phyloP scores from a whole-genome alignment of 2,113 vertebrate species.

The Myotis yumanensis region DNA sequence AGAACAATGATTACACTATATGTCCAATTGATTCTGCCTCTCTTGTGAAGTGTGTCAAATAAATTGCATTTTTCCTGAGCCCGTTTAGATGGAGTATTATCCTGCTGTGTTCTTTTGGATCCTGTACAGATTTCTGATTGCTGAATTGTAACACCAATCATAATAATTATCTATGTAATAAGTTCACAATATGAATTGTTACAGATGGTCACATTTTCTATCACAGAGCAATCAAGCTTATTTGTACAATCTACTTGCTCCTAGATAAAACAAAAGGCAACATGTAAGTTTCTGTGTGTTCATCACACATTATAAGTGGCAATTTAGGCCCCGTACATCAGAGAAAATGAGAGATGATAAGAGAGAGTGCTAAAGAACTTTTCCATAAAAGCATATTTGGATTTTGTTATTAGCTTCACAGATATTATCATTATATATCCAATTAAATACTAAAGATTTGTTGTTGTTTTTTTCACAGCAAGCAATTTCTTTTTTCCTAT shows the following conservation, averaged over 20 bases:
- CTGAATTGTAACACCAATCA: constrained; percentile 73
- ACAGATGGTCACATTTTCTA: constrained; percentile 71
- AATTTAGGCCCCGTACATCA: constrained; percentile 56
- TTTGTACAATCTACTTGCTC: constrained; percentile 70
- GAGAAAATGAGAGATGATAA: constrained; percentile 49
- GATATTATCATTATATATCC: constrained; percentile 62
- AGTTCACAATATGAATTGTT: constrained; percentile 76
- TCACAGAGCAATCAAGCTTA: constrained; percentile 77
- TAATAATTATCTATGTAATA: constrained; percentile 75
- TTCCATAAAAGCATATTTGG: constrained; percentile 43
- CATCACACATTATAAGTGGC: constrained; percentile 60
- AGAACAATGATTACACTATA: constrained; percentile 48
- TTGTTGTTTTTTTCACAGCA: not conserved
- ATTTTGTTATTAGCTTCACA: constrained; percentile 67
- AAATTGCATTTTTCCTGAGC: constrained; percentile 66
- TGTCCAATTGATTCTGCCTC: constrained; percentile 70
- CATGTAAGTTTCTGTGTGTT: constrained; percentile 64
- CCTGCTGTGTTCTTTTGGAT: constrained; percentile 68
- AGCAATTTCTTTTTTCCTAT: constrained; percentile 52
- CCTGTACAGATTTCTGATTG: constrained; percentile 66
- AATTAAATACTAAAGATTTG: constrained; percentile 68
- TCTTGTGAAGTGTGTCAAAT: constrained; percentile 59
- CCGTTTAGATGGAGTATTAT: constrained; percentile 69
- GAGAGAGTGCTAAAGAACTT: constrained; percentile 41
- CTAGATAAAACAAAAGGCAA: constrained; percentile 74